Base-by-base conservation (phyloP, 2,888 invertebrate genomes). In the Yponomeuta evonymella region DNA sequence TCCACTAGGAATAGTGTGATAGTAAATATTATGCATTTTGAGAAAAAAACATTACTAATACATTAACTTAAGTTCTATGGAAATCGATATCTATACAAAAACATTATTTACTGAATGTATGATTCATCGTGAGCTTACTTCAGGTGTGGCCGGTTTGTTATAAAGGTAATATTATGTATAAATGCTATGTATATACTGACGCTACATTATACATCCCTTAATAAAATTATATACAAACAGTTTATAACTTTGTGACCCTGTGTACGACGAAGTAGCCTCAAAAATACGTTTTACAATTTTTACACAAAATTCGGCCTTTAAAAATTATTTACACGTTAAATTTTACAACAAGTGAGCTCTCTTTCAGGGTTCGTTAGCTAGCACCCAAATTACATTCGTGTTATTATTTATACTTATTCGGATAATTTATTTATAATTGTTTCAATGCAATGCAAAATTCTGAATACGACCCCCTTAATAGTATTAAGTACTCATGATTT, bases 201-300 rank as follows among this genome's bases (percentile, higher is more conserved):
- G 74, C 74, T 82, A 81, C 80, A 70, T 70, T 48, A 68, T 33
- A 66, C 29, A 82, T 79, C 83, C 80, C 76, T 84, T 81, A 83
- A 77, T 79, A 79, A 78, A 82, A 77, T 79, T 81, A 77, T 83
- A 75, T 81, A 78, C 79, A 80, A 78, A 85, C 79, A 83, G 77
- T 79, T 81, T 79, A 81, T 78, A 84, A 83, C 79, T 81, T 85
- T 86, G 85, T 86, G 89, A 90, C 90, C 90, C 90, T 90, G 90
- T 87, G 78, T 80, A 79, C 76, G 74, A 75, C 74, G 75, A 79
- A 81, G 79, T 89, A 90, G 90, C 90, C 90, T 90, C 90, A 79
- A 83, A 76, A 76, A 82, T 80, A 80, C 77, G 80, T 77, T 76
- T 76, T 2, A 15, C 4, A 58, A 74, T 81, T 83, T 79, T 80